Conservation (phyloP, 2,113 vertebrate genomes). For the Turdus rufiventris region DNA sequence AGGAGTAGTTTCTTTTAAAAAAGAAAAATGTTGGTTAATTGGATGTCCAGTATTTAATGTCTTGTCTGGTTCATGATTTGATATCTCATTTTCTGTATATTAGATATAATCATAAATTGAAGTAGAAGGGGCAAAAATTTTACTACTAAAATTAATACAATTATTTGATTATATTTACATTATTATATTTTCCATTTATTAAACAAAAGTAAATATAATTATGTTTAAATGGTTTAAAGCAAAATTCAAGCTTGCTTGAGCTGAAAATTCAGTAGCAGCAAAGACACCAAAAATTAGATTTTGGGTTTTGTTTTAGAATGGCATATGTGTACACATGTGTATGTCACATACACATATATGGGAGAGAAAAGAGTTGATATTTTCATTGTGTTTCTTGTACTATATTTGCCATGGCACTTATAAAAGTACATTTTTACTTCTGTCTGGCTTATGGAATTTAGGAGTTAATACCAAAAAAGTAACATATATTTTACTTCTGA, state of each 20-base stretch:
- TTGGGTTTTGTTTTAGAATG: background rate
- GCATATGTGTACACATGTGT: background rate
- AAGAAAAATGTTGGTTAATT: background rate
- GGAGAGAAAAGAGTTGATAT: background rate
- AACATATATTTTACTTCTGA: background rate
- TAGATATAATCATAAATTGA: background rate
- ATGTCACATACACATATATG: background rate
- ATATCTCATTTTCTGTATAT: background rate
- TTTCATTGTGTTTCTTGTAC: background rate
- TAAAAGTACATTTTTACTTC: background rate
- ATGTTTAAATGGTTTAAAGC: background rate
- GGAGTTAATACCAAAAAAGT: background rate
- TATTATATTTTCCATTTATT: background rate
- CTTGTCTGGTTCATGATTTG: background rate
- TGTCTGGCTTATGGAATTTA: background rate
- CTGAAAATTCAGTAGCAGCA: background rate
- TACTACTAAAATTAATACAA: background rate
- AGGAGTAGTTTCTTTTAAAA: slow-evolving; percentile 2
- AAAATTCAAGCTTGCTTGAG: background rate
- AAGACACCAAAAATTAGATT: background rate
- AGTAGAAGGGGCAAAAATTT: background rate
- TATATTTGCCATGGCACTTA: background rate
- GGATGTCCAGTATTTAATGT: background rate
- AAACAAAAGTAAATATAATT: background rate
- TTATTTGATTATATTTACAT: background rate